Evolutionary conservation across 1,140 invertebrate species (phyloP).

Genomic region (Cheumatopsyche charites): DNA sequence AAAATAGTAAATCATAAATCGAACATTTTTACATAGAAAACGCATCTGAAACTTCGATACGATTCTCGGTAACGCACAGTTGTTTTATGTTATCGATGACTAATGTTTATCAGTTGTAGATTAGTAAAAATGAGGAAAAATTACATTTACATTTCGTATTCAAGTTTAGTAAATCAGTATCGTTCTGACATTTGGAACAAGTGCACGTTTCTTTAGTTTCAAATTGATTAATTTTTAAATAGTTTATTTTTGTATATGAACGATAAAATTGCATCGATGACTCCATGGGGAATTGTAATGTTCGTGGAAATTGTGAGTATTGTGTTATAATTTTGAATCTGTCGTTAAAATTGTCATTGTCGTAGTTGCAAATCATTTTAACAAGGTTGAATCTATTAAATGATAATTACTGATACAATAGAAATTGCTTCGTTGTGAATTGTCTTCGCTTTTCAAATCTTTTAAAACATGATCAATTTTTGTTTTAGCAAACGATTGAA

Average conservation of each 20-base stretch:
- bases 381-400: constrained; percentile 26
- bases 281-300: constrained; percentile 34
- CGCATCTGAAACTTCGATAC: too few species aligned
- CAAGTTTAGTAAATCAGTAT: background rate
- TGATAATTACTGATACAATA: background rate
- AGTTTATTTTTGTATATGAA: background rate
- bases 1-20: too few species aligned
- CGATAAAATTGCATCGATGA: constrained; percentile 18
- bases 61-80: too few species aligned
- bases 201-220: background rate
- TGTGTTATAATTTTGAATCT: background rate
- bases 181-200: background rate
- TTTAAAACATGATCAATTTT: too few species aligned
- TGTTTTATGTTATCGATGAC: background rate
- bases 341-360: constrained; percentile 6
- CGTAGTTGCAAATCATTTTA: background rate
- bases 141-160: background rate
- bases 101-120: constrained; percentile 17
- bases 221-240: background rate
- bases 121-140: constrained; percentile 8
- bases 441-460: too few species aligned
- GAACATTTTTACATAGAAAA: too few species aligned
- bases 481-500: too few species aligned
- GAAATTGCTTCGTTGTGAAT: too few species aligned
- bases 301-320: constrained; percentile 17